Base-by-base conservation (phyloP, 2,113 vertebrate species). In the Heterocephalus glaber region DNA sequence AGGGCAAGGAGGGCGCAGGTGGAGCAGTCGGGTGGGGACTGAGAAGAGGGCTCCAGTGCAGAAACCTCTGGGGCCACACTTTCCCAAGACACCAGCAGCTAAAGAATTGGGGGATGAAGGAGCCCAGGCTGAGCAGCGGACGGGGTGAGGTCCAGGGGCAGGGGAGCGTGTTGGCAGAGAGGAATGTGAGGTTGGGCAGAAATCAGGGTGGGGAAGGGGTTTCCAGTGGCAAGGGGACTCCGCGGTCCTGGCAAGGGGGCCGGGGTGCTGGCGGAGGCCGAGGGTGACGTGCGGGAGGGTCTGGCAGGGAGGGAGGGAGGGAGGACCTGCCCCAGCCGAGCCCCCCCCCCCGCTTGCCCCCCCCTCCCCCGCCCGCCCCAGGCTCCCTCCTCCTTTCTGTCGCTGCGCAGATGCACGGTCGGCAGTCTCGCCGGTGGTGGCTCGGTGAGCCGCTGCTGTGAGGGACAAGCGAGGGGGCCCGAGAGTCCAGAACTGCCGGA, bases 271-370 rank as follows among this genome's bases (percentile, higher is more conserved):
- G 82, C 80, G 77, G 66, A 88, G 60, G 88, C 7, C 30, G 30
- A 82, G 87, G 94, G 94, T 58, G 86, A 83, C 79, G 13, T 20
- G 58, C 68, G 70, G 96, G 97, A 97, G 91, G 92, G 83, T n/a
- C n/a, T n/a, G n/a, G n/a, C n/a, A n/a, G n/a, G n/a, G n/a, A n/a
- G n/a, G n/a, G n/a, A 97, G 91, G 92, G 83, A 63, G 49, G 89
- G 68, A 89, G 81, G 96, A 82, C 92, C 96, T 95, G 97, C 92
- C 92, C 90, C 95, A 95, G 95, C 97, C 97, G 87, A 38, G 49
- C 97, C 96, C 97, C 95, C 96, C 95, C 86, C 95, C 96, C 96
- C n/a, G 44, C 92, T 54, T 72, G 72, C 83, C 97, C 96, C 97
- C 96, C 97, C 96, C 88, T 84, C 97, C 95, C 96, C 96, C 97